Evolutionary conservation across 2,113 vertebrate species (phyloP).

Genomic region (Paratilapia polleni): DNA sequence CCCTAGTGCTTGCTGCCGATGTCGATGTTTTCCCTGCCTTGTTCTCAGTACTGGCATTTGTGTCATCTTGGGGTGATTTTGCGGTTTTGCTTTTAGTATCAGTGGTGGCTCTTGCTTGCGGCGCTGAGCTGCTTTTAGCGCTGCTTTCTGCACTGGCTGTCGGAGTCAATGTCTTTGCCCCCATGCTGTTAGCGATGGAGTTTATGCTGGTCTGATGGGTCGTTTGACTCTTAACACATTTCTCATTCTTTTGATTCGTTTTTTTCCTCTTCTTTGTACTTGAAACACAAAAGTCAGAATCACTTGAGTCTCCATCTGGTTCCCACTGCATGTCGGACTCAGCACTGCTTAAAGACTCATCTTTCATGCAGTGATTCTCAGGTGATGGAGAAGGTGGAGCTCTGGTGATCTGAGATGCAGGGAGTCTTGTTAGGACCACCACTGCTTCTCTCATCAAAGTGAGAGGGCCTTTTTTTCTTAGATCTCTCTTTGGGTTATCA

Average conservation of each 20-base stretch:
- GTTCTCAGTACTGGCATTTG: not conserved
- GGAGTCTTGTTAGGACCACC: constrained; percentile 49
- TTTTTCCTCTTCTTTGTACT: constrained; percentile 35
- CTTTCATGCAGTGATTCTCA: fast-evolving
- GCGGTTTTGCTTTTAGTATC: not conserved
- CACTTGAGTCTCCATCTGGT: not conserved
- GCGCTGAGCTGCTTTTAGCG: not conserved
- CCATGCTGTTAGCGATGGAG: fast-evolving
- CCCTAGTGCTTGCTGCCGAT: not conserved
- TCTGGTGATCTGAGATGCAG: not conserved
- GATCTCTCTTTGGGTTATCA: not conserved
- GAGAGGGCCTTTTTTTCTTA: not conserved
- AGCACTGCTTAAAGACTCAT: not conserved
- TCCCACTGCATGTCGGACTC: not conserved
- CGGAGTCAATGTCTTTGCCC: not conserved
- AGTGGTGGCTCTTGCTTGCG: no score
- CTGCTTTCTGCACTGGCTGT: not conserved
- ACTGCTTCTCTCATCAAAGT: not conserved
- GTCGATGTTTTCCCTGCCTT: not conserved
- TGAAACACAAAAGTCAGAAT: not conserved
- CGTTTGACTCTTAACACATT: fast-evolving
- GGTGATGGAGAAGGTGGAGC: fast-evolving
- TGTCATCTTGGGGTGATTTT: not conserved
- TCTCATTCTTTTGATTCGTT: not conserved
- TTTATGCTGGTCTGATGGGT: not conserved